A percentile compares a stretch with the other conserved stretches of the same genome.
phyloP scores from a whole-genome alignment of 1,140 invertebrate species.

The Oryzaephilus surinamensis region DNA sequence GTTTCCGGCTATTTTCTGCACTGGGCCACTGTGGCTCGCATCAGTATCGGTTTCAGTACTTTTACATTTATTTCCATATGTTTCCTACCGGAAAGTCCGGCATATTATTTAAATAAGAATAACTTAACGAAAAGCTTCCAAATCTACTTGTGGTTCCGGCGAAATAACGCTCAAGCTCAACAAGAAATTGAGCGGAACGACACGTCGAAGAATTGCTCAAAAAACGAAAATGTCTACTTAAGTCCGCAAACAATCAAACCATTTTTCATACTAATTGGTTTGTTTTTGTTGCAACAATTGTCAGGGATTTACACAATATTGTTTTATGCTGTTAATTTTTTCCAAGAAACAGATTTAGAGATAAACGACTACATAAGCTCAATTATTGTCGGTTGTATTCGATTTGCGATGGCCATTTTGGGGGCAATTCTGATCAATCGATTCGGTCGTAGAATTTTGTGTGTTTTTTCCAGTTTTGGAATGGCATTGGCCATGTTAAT shows the following conservation, averaged over 20 bases:
- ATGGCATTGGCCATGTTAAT: slow-evolving; percentile 51
- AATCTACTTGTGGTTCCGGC: slow-evolving; percentile 45
- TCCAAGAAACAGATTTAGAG: slow-evolving; percentile 52
- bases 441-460: slow-evolving; percentile 53
- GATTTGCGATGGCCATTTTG: slow-evolving; percentile 55
- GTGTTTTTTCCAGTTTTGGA: slow-evolving; percentile 52
- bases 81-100: slow-evolving; percentile 62
- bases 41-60: slow-evolving; percentile 48
- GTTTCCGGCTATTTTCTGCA: slow-evolving; percentile 48
- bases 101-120: slow-evolving; percentile 46
- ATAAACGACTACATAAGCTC: slow-evolving; percentile 59
- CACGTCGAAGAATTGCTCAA: background rate
- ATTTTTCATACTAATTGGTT: slow-evolving; percentile 48
- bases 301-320: slow-evolving; percentile 66
- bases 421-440: slow-evolving; percentile 59
- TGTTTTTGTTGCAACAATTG: slow-evolving; percentile 60
- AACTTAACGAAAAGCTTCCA: slow-evolving; percentile 44
- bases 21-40: slow-evolving; percentile 50
- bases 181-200: slow-evolving; percentile 35
- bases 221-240: slow-evolving; percentile 19
- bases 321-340: slow-evolving; percentile 63
- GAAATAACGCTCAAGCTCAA: slow-evolving; percentile 44
- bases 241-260: slow-evolving; percentile 47
- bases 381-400: slow-evolving; percentile 60
- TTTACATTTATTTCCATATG: slow-evolving; percentile 47